phyloP scores from a whole-genome alignment of 1,140 invertebrate species.

The Neodiprion virginianus region DNA sequence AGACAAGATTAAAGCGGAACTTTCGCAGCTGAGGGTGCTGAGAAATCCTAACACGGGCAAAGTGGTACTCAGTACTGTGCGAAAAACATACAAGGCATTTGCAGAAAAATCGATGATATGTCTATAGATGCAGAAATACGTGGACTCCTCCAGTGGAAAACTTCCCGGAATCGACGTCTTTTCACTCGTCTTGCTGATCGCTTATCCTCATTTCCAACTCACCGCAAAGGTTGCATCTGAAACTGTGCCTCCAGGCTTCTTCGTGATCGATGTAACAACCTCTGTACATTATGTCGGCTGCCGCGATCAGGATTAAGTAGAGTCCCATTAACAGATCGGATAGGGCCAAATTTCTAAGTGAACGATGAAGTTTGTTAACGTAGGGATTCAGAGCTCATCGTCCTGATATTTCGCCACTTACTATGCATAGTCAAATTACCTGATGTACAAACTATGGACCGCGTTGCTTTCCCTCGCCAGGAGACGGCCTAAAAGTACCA shows the following conservation, averaged over 20 bases:
- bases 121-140: slow-evolving; percentile 27
- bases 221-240: slow-evolving; percentile 64
- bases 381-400: too few relatives aligned
- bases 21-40: slow-evolving; percentile 72
- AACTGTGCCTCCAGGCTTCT: slow-evolving; percentile 66
- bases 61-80: slow-evolving; percentile 28
- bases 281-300: slow-evolving; percentile 67
- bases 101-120: slow-evolving; percentile 46
- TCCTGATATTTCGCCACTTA: not conserved
- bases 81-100: slow-evolving; percentile 42
- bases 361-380: not conserved
- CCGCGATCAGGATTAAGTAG: slow-evolving; percentile 72
- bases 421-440: not conserved
- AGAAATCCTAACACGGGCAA: slow-evolving; percentile 64
- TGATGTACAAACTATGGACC: slow-evolving; percentile 68
- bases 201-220: slow-evolving; percentile 34
- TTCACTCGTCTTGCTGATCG: too few relatives aligned
- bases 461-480: slow-evolving; percentile 57
- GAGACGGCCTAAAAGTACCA: slow-evolving; percentile 69
- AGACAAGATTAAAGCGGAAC: slow-evolving; percentile 70
- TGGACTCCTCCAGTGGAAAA: slow-evolving; percentile 4
- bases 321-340: slow-evolving; percentile 77
- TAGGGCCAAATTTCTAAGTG: slow-evolving; percentile 65
- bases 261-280: slow-evolving; percentile 68
- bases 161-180: not conserved